Base-by-base conservation (phyloP, 2,797 vertebrate species). In the Melanotaenia pygmaea region DNA sequence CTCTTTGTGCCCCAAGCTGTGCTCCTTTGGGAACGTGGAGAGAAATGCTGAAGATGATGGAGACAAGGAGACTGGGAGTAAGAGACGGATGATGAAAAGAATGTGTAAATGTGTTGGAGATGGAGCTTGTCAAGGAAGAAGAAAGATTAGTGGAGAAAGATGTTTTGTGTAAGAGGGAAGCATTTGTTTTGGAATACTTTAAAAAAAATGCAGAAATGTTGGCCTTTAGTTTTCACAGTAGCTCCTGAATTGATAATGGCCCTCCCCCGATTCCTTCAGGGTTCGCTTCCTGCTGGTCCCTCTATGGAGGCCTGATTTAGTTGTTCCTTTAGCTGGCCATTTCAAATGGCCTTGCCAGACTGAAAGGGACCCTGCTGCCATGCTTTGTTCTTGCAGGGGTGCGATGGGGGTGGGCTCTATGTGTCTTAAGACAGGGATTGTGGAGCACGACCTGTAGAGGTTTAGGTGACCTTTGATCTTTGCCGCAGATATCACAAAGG, bases 391-490 rank as follows among this genome's bases (percentile, higher is more conserved):
- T 58, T 77, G 78, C 66, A 12, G 59, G 38, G 75, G 10, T 78
- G 64, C 38, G 2, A 76, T 68, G 67, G 79, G 84, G 86, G 82
- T 64, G 82, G 84, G 64, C 18, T 32, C 37, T 77, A 78, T 84
- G 85, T 60, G 68, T 90, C 88, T 86, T 84, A 87, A 89, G 87
- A 89, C 87, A 32, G 74, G 61, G 85, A 85, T 88, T 84, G 86
- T 67, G 86, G 89, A 89, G 90, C 85, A 81, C 61, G 88, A 89
- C 89, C 89, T 89, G 78, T 74, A 66, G 88, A 89, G 91, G 87
- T 93, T 90, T 89, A 72, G 80, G 59, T 78, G 93, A 94, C 89
- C 92, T 91, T 80, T 94, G 91, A 86, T 84, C 93, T 74, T 64
- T 72, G 80, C 22, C 30, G 83, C 80, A 18, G 26, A 79, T 88